Evolutionary conservation across 2,113 vertebrate genomes (phyloP).

Genomic region (Nicator chloris): DNA sequence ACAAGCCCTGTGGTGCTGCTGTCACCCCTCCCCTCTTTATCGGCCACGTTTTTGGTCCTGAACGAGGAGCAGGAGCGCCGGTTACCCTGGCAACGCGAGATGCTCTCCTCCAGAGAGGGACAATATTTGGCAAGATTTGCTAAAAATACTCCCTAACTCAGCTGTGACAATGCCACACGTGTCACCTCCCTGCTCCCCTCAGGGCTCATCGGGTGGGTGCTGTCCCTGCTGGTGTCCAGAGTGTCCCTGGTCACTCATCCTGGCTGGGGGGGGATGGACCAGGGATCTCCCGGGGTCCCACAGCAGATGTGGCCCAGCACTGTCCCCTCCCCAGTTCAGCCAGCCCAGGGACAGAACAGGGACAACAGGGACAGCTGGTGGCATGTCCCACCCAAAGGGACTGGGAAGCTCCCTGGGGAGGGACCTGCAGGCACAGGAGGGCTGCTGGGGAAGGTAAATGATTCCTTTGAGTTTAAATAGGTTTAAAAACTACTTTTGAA

Average conservation of each 20-base stretch:
- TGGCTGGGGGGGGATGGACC: not conserved
- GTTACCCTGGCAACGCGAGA: not conserved
- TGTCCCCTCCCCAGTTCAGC: not conserved
- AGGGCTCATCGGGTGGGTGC: rapidly evolving
- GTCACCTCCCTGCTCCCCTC: not conserved
- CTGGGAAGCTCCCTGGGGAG: not conserved
- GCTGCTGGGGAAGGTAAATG: not conserved
- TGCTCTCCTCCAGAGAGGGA: not conserved
- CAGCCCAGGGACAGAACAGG: not conserved
- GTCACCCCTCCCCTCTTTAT: not conserved
- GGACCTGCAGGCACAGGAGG: not conserved
- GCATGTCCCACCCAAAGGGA: not conserved
- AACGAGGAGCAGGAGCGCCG: not conserved
- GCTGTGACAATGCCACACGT: not conserved
- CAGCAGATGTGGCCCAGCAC: not conserved
- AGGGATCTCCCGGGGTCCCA: rapidly evolving
- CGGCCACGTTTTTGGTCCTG: not conserved
- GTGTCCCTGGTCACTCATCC: not conserved
- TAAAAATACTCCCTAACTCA: not conserved
- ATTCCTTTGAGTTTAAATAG: not conserved
- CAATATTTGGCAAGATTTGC: not conserved
- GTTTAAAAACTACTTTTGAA: not conserved
- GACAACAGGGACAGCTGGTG: not conserved
- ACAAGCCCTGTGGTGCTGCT: not conserved
- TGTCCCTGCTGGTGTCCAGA: not conserved